Evolutionary conservation across 1,140 invertebrate species (phyloP), one percentile per base, ranked within the genome.

Genomic region (Magallana ariakensis): DNA sequence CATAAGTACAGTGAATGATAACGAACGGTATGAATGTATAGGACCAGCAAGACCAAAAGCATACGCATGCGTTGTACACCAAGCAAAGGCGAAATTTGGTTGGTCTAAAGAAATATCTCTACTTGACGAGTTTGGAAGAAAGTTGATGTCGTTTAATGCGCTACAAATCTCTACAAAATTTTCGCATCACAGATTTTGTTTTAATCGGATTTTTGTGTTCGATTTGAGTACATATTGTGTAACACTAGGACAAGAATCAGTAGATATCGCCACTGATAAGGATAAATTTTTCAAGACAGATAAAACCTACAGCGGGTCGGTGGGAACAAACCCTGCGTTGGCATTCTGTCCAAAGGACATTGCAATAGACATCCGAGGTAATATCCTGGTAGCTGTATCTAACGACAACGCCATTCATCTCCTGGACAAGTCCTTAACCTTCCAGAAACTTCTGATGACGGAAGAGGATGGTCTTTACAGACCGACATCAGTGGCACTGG

Each of bases 391-490:
- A 13, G 80, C 46, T 82, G 80, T 82, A n/a, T 4, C 19, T 15
- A 54, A 56, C 46, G 80, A 82, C 53, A 55, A 82, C 9, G 46
- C 80, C 46, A 82, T 82, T 13, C 53, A 82, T 55, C 53, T 82
- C 5, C 13, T 82, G 16, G 80, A 82, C 80, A 56, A 54, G 0
- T 19, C 46, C 6, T 54, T 54, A 15, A 82, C 3, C 6, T 82
- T 82, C 15, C n/a, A 55, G 13, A 54, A n/a, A n/a, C 80, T 82
- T n/a, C 15, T 82, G 16, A 55, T 82, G 80, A 55, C 80, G 8
- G 80, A 53, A 15, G 80, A 55, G 15, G 80, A 82, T 55, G 80
- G 80, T 54, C 16, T 82, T 10, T 1, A n/a, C 6, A 11, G 46
- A 9, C 80, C 80, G 8, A n/a, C 16, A 3, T 16, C 80, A 54